Base-by-base conservation (phyloP, 2,888 invertebrate genomes). In the Acanthosepion pharaonis region DNA sequence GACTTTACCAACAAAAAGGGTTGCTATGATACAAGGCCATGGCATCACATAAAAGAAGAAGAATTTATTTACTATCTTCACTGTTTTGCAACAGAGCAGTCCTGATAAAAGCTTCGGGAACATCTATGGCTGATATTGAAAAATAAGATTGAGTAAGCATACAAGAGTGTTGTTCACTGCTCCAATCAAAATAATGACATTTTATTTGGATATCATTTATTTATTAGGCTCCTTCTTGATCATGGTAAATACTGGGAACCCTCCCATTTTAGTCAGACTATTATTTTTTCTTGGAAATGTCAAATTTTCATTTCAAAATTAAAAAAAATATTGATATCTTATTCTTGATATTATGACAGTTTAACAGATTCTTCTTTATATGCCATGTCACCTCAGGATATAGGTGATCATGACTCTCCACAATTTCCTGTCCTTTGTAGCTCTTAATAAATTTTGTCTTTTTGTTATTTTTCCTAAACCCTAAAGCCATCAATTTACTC, bases 11-110 rank as follows among this genome's bases (percentile, higher is more conserved):
- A 78, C 78, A 78, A 33, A n/a, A 15, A n/a, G 11, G n/a, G 78
- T 78, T 78, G 78, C 78, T 78, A 78, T 78, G 78, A 78, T n/a
- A 78, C 78, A n/a, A 78, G n/a, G 78, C 78, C n/a, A 78, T 78
- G 78, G 78, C 78, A n/a, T 78, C 15, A 5, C n/a, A 78, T n/a
- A n/a, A 78, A 78, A 78, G 78, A 78, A 78, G 78, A 78, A 78
- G n/a, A 9, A 78, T n/a, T 78, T 78, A 78, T 78, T 78, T 33
- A 78, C 78, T 78, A 78, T 78, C n/a, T n/a, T 78, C 78, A n/a
- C 78, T 78, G 78, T 78, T 78, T 78, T n/a, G 78, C 78, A 78
- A 78, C 78, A 78, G n/a, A n/a, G n/a, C 78, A 78, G 15, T n/a
- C 5, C 28, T 78, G n/a, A 78, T 78, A 78, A 78, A 78, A 78